Percentiles rank a stretch among this genome's conserved stretches.
Conservation (phyloP, 2,888 invertebrate species). For the Andrena bicolor region DNA sequence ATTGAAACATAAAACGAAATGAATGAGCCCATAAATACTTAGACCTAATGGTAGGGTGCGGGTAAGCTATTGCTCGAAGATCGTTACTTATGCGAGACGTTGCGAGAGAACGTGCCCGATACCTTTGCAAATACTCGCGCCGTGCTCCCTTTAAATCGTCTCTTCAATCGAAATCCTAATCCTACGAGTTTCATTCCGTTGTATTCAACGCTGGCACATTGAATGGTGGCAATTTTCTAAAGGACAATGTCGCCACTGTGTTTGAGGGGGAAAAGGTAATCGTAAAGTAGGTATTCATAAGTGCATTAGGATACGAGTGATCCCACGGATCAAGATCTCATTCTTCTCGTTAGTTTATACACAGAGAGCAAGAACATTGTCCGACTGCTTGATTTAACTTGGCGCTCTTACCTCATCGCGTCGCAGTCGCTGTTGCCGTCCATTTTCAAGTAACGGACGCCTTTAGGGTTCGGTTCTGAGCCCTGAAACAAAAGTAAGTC, state of each 20-base stretch:
- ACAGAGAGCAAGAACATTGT: neutral
- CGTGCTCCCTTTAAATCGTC: slow-evolving; percentile 16
- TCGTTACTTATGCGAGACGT: slow-evolving; percentile 79
- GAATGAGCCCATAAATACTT: slow-evolving; percentile 83
- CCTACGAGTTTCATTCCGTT: neutral
- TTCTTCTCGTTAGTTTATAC: neutral
- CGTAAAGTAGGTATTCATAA: neutral
- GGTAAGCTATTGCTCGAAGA: slow-evolving; percentile 82
- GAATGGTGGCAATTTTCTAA: neutral
- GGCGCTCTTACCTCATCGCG: slow-evolving; percentile 21
- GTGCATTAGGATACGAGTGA: neutral
- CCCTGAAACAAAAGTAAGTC: slow-evolving; percentile 23
- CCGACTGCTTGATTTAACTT: neutral
- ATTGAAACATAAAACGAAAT: slow-evolving; percentile 84
- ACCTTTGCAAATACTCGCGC: slow-evolving; percentile 57
- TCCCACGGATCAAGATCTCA: neutral
- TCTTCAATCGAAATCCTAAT: slow-evolving; percentile 34
- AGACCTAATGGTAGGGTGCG: slow-evolving; percentile 84
- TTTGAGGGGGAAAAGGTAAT: neutral
- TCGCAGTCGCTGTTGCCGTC: neutral
- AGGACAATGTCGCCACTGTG: slow-evolving; percentile 2
- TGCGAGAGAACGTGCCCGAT: slow-evolving; percentile 58
- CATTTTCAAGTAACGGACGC: neutral
- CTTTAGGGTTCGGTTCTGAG: no score
- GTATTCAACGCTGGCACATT: neutral